Conservation (phyloP, 2,797 vertebrate genomes). For the Phrynocephalus vlangalii region DNA sequence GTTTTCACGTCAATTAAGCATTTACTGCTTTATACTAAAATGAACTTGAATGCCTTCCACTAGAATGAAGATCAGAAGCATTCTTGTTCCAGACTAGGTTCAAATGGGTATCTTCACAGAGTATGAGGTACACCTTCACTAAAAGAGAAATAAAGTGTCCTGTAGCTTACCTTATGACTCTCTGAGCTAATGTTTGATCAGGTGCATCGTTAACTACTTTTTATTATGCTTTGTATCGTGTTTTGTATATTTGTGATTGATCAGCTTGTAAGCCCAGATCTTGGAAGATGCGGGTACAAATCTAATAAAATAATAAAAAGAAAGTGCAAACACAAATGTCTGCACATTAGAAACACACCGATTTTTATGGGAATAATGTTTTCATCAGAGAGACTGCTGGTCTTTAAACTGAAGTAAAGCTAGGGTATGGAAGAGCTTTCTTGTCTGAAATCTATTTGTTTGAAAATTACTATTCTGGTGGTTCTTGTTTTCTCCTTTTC, state of each 20-base stretch:
- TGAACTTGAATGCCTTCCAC: slow-evolving; percentile 59
- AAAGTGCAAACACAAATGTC: slow-evolving; percentile 27
- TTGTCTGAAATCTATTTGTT: neutral
- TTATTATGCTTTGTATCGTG: too few species aligned
- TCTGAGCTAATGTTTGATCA: too few species aligned
- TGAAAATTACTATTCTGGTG: neutral
- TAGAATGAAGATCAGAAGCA: slow-evolving; percentile 29
- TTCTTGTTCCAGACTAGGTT: slow-evolving; percentile 16
- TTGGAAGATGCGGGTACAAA: too few species aligned
- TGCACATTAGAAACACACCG: slow-evolving; percentile 43
- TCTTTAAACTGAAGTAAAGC: neutral
- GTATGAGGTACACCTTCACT: slow-evolving; percentile 1
- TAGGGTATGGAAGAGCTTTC: neutral
- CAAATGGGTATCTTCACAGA: neutral
- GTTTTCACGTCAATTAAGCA: slow-evolving; percentile 69
- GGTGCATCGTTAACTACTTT: too few species aligned
- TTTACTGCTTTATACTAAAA: slow-evolving; percentile 36
- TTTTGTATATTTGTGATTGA: too few species aligned
- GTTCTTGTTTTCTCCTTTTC: neutral
- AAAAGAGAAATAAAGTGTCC: slow-evolving; percentile 9
- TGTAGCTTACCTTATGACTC: too few species aligned
- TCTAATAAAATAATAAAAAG: too few species aligned
- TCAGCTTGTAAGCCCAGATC: too few species aligned
- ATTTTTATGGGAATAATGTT: slow-evolving; percentile 17
- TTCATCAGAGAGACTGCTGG: neutral